Conservation (phyloP, 2,113 vertebrate genomes). For the Diphyllodes magnificus region DNA sequence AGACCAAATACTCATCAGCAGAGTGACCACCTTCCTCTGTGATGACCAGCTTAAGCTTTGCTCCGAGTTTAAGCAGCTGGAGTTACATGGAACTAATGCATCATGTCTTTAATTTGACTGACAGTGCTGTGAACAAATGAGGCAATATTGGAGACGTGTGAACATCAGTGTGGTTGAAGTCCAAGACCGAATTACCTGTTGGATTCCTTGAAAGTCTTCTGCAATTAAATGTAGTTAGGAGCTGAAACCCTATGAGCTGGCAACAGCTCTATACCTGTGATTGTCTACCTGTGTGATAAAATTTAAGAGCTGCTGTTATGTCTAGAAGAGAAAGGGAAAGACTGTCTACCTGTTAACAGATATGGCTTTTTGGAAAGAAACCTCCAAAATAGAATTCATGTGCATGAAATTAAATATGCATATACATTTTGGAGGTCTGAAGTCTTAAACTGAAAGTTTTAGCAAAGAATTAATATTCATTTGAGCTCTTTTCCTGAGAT, state of each 20-base stretch:
- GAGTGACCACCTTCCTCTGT: background rate
- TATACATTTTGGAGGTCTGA: background rate
- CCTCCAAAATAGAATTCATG: background rate
- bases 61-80: background rate
- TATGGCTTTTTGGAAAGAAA: background rate
- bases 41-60: background rate
- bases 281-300: background rate
- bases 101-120: background rate
- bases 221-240: background rate
- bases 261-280: background rate
- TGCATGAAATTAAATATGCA: background rate
- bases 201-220: background rate
- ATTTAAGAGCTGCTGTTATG: background rate
- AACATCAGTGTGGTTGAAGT: background rate
- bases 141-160: background rate
- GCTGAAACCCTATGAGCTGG: background rate
- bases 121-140: background rate
- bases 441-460: background rate
- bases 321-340: background rate
- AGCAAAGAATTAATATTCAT: background rate
- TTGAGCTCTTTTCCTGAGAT: background rate
- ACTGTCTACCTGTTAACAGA: background rate
- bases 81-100: background rate
- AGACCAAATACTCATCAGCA: background rate
- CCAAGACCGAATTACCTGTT: background rate